Evolutionary conservation across 2,797 vertebrate genomes (phyloP), one percentile per base, ranked within the genome.

Genomic region (Diglossa cyanea): DNA sequence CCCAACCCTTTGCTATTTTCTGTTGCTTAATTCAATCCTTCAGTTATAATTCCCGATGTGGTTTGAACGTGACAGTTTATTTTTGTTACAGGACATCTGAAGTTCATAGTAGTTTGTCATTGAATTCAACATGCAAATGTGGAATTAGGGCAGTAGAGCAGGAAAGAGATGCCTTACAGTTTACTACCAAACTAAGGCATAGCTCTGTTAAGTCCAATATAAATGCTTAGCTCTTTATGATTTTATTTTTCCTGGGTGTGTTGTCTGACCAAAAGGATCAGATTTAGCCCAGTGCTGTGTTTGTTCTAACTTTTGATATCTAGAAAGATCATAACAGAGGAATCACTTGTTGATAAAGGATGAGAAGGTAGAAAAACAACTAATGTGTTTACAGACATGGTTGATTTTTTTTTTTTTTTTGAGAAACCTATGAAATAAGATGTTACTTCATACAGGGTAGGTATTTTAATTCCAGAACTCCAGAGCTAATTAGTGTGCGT

Each of bases 101-200:
- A 92, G 9, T 85, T 90, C 76, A 67, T 70, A 31, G 42, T 7
- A 72, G 16, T 63, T 86, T 30, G 9, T 15, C 44, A 78, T 2
- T 89, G 51, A 60, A 66, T 85, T 75, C 60, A 67, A 55, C 9
- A 35, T 48, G 37, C 17, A 73, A 70, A 85, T 3, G 2, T 76
- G 35, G 33, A 95, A 89, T 89, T 76, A 92, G 77, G 48, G 67
- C 67, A 73, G 53, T 73, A 79, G 71, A 87, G 51, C 39, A 92
- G 74, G 42, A 72, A 94, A 57, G 48, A 86, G 84, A 71, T 85
- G 55, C 68, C 30, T 31, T 67, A 55, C 51, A 53, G 30, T 73
- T 91, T 89, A 63, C 50, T 89, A 86, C 81, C 91, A 94, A 93
- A 76, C 63, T 23, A 68, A 78, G 44, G 26, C 31, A 82, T 76